Evolutionary conservation across 2,797 vertebrate genomes (phyloP).

Genomic region (Catharus ustulatus): DNA sequence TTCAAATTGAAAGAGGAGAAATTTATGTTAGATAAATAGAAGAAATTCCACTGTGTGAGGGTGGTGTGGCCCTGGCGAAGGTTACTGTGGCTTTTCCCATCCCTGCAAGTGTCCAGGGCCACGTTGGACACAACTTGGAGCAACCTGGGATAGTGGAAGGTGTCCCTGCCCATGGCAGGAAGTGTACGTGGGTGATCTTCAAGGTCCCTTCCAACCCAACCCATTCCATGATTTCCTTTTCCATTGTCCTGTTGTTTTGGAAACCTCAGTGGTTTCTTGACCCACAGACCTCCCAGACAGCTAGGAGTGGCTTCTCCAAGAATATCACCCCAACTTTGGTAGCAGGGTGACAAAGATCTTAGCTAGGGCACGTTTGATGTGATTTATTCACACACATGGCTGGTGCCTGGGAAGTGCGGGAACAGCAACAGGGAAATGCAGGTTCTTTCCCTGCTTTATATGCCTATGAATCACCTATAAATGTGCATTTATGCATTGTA

Average conservation of each 20-base stretch:
- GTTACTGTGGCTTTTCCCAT: not conserved
- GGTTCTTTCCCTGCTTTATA: not conserved
- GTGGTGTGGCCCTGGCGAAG: not conserved
- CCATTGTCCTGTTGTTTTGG: not conserved
- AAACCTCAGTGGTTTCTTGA: not conserved
- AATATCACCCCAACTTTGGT: not conserved
- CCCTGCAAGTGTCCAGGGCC: not conserved
- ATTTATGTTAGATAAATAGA: not conserved
- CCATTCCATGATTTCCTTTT: not conserved
- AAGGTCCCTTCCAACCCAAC: not conserved
- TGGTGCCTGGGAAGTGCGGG: not conserved
- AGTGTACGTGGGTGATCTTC: not conserved
- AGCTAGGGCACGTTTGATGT: not conserved
- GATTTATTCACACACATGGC: not conserved
- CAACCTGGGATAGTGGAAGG: not conserved
- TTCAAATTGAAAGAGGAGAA: not conserved
- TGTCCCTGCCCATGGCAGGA: not conserved
- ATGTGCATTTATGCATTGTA: not conserved
- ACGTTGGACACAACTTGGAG: not conserved
- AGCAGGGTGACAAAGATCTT: not conserved
- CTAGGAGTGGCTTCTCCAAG: not conserved
- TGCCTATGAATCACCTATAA: not conserved
- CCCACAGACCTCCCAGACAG: not conserved
- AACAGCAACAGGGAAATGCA: rapidly evolving
- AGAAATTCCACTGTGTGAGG: not conserved